Evolutionary conservation across 2,113 vertebrate genomes (phyloP).

Genomic region (Tetrax tetrax): DNA sequence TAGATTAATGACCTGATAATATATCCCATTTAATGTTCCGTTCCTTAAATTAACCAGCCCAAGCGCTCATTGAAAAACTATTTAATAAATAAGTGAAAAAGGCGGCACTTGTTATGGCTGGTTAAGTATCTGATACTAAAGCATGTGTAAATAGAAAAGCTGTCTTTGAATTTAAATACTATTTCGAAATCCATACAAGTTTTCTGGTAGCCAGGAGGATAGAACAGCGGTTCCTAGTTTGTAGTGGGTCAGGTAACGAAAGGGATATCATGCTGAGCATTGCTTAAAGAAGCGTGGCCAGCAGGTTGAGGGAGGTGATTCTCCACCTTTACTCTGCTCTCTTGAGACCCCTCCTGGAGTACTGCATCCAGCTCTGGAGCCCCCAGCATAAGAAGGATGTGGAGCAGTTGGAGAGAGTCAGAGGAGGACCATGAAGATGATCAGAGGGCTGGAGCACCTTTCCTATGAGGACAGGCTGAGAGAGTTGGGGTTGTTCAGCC

Average conservation of each 20-base stretch:
- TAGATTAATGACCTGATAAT: conserved; percentile 36
- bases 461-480: no score
- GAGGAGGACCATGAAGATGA: no score
- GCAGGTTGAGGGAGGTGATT: no score
- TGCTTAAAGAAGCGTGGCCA: background rate
- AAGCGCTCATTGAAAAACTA: background rate
- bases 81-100: background rate
- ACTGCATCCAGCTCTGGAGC: no score
- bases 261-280: background rate
- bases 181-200: background rate
- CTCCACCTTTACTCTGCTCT: no score
- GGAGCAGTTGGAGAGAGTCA: no score
- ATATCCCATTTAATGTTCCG: background rate
- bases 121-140: background rate
- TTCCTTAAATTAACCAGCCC: conserved; percentile 19
- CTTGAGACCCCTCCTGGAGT: no score
- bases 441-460: no score
- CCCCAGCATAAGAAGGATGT: no score
- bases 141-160: background rate
- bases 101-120: background rate
- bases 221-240: background rate
- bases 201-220: background rate
- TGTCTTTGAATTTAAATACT: background rate
- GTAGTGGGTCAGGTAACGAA: background rate
- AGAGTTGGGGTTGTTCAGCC: no score